These are phyloP conservation scores for Myotis pilosus DNA, from an alignment of 2,797 vertebrate genomes.

Conservation along the genomic window DNA sequence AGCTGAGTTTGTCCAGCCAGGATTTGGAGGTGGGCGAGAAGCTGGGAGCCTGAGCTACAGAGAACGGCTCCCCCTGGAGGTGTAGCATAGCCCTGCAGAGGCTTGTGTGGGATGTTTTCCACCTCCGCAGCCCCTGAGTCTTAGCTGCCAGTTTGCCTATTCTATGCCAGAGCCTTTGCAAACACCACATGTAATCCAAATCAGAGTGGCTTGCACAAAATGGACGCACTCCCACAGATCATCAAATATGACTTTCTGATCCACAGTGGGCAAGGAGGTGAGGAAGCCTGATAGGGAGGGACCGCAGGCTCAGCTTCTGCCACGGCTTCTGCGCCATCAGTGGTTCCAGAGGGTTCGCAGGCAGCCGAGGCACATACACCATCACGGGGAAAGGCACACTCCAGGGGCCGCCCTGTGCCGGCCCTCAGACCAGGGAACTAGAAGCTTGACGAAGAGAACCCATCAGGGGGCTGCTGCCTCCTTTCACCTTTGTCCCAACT, in stretches of 20 bases:
- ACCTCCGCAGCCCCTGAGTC: neutral
- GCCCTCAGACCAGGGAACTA: neutral
- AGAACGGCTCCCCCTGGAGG: neutral
- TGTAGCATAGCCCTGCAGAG: neutral
- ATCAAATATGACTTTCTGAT: neutral
- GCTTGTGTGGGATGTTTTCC: neutral
- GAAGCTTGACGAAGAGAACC: neutral
- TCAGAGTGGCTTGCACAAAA: neutral
- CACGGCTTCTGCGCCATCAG: neutral
- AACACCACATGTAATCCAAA: neutral
- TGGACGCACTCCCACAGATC: neutral
- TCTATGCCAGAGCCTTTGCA: neutral
- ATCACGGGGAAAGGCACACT: neutral
- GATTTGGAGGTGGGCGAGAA: constrained; percentile 91
- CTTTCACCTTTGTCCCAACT: neutral
- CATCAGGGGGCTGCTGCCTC: neutral
- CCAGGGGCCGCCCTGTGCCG: fast-evolving
- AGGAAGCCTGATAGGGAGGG: neutral
- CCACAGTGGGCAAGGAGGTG: neutral
- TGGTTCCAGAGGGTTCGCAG: neutral
- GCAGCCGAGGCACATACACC: neutral
- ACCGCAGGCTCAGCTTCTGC: neutral
- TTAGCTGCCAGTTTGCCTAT: neutral
- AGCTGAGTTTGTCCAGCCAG: constrained; percentile 91
- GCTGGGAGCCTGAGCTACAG: neutral